Percentiles rank a stretch among this genome's conserved stretches.
Conservation (phyloP, 2,888 invertebrate genomes). For the Leptothorax acervorum region DNA sequence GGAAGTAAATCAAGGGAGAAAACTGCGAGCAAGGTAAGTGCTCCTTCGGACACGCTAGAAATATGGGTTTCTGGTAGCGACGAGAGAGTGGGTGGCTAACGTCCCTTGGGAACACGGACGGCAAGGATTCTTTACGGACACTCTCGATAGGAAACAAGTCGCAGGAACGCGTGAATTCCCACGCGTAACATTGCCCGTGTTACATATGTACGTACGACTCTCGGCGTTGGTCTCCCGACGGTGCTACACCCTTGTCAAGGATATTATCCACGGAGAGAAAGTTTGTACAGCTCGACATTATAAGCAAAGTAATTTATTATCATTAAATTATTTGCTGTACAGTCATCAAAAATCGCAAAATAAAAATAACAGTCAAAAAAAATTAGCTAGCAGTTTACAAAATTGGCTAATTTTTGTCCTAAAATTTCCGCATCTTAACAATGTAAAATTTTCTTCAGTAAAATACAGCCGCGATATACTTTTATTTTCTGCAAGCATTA, state of each 20-base stretch:
- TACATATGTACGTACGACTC: slow-evolving; percentile 63
- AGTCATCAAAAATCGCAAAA: neutral
- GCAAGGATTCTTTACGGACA: slow-evolving; percentile 63
- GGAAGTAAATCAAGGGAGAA: slow-evolving; percentile 38
- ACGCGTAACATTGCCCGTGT: slow-evolving; percentile 63
- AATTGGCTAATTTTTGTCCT: neutral
- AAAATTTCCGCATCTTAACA: neutral
- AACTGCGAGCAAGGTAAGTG: slow-evolving; percentile 40
- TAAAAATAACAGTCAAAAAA: neutral
- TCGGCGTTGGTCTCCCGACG: slow-evolving; percentile 33
- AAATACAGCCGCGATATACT: neutral
- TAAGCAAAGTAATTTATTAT: slow-evolving; percentile 41
- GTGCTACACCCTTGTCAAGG: slow-evolving; percentile 36
- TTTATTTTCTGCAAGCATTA: neutral
- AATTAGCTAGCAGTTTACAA: neutral
- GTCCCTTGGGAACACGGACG: slow-evolving; percentile 54
- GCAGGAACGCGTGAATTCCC: slow-evolving; percentile 65
- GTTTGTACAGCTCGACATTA: neutral
- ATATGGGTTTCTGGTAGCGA: slow-evolving; percentile 66
- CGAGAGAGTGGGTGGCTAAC: slow-evolving; percentile 51
- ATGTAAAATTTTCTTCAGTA: neutral
- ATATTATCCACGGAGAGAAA: slow-evolving; percentile 38
- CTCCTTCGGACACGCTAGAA: slow-evolving; percentile 62
- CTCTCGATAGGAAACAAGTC: slow-evolving; percentile 52
- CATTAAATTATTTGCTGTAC: neutral